Evolutionary conservation across 2,797 vertebrate genomes (phyloP).

Genomic region (Pseudocheirus occidentalis): DNA sequence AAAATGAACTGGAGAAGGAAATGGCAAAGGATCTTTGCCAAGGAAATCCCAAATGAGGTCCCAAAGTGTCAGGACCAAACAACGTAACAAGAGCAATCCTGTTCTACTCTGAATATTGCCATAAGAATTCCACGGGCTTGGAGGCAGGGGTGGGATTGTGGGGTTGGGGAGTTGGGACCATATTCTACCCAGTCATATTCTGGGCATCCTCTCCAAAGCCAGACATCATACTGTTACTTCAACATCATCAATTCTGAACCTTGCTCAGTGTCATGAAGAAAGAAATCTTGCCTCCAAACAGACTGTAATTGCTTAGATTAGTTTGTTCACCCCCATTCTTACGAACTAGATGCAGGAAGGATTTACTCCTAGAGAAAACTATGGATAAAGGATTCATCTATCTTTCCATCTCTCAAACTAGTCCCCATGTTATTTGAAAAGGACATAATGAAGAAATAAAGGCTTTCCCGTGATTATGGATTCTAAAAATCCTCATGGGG

Average conservation of each 20-base stretch:
- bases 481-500: background rate
- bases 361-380: background rate
- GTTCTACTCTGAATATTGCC: background rate
- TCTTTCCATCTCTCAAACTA: background rate
- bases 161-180: background rate
- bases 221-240: background rate
- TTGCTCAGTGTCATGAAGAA: background rate
- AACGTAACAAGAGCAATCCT: background rate
- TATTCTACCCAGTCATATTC: background rate
- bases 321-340: background rate
- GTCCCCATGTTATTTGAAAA: background rate
- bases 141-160: background rate
- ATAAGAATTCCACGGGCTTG: background rate
- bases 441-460: background rate
- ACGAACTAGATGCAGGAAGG: background rate
- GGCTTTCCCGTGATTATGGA: background rate
- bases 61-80: background rate
- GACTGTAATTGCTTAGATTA: background rate
- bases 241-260: background rate
- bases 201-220: background rate
- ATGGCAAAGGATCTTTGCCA: no score
- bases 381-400: background rate
- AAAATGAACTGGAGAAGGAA: background rate
- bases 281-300: background rate
- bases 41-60: no score